Conservation (phyloP, 2,797 vertebrate genomes). For the Spatula versicolor region DNA sequence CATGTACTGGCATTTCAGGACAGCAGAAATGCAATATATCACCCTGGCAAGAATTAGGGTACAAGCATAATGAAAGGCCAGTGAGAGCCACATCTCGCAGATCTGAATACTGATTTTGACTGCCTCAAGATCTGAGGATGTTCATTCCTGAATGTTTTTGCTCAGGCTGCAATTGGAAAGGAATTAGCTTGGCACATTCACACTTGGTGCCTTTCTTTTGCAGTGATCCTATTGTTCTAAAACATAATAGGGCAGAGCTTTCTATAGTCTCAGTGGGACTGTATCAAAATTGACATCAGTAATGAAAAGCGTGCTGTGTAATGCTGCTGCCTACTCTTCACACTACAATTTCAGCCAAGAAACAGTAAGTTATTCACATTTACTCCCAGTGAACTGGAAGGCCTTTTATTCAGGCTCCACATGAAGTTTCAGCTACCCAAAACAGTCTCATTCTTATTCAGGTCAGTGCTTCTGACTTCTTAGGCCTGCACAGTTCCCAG, state of each 20-base stretch:
- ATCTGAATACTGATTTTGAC: background rate
- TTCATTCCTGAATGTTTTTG: slow-evolving; percentile 7
- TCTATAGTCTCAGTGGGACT: slow-evolving; percentile 70
- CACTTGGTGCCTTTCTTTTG: slow-evolving; percentile 70
- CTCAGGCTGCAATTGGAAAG: slow-evolving; percentile 25
- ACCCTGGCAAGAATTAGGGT: background rate
- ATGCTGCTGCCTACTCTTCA: slow-evolving; percentile 63
- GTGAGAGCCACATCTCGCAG: background rate
- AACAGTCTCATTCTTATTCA: slow-evolving; percentile 77
- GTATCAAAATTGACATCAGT: slow-evolving; percentile 75
- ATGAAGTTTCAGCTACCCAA: slow-evolving; percentile 70
- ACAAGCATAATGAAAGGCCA: background rate
- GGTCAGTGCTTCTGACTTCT: slow-evolving; percentile 51
- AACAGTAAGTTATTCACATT: slow-evolving; percentile 73
- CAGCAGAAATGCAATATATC: background rate
- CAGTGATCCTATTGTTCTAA: slow-evolving; percentile 76
- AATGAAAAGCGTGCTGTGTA: slow-evolving; percentile 70
- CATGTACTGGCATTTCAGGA: background rate
- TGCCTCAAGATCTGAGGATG: background rate
- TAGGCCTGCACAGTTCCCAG: slow-evolving; percentile 6
- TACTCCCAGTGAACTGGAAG: slow-evolving; percentile 57
- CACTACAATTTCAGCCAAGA: slow-evolving; percentile 67
- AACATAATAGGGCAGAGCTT: slow-evolving; percentile 76
- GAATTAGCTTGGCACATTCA: slow-evolving; percentile 47
- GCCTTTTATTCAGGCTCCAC: slow-evolving; percentile 66